phyloP scores from a whole-genome alignment of 2,113 vertebrate genomes.

The Phylloscopus whistleri region DNA sequence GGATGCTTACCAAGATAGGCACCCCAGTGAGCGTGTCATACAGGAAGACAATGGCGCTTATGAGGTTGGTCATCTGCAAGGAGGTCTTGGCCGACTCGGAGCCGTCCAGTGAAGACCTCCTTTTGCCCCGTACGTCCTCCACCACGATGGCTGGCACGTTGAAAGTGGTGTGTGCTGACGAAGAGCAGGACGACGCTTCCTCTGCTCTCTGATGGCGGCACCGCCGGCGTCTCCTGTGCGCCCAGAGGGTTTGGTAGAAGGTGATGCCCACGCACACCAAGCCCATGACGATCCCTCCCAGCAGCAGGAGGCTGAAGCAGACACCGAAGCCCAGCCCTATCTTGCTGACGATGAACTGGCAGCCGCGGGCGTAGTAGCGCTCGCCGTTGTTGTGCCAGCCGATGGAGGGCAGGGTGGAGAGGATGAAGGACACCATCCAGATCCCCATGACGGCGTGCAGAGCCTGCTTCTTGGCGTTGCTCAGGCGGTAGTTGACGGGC shows the following conservation, averaged over 20 bases:
- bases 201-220: slow-evolving; percentile 69
- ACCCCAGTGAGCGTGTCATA: slow-evolving; percentile 82
- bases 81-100: slow-evolving; percentile 83
- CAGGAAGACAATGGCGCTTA: slow-evolving; percentile 83
- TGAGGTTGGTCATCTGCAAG: slow-evolving; percentile 83
- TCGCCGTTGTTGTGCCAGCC: slow-evolving; percentile 84
- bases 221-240: slow-evolving; percentile 67
- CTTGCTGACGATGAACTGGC: slow-evolving; percentile 84
- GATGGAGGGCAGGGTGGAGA: slow-evolving; percentile 81
- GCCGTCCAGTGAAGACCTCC: slow-evolving; percentile 80
- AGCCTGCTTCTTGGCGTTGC: slow-evolving; percentile 83
- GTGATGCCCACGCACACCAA: slow-evolving; percentile 80
- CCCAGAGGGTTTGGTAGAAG: slow-evolving; percentile 80
- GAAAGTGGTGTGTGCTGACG: slow-evolving; percentile 69
- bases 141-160: slow-evolving; percentile 82
- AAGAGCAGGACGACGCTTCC: slow-evolving; percentile 29
- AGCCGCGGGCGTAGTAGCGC: slow-evolving; percentile 78
- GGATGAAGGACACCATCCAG: slow-evolving; percentile 84
- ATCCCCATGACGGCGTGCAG: slow-evolving; percentile 80
- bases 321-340: slow-evolving; percentile 81
- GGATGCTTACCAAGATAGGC: slow-evolving; percentile 80
- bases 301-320: slow-evolving; percentile 80
- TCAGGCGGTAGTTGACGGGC: slow-evolving; percentile 82
- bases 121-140: slow-evolving; percentile 80
- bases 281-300: slow-evolving; percentile 80